Evolutionary conservation across 2,797 vertebrate species (phyloP), one percentile per base, ranked within the genome.

Genomic region (Echeneis naucrates): DNA sequence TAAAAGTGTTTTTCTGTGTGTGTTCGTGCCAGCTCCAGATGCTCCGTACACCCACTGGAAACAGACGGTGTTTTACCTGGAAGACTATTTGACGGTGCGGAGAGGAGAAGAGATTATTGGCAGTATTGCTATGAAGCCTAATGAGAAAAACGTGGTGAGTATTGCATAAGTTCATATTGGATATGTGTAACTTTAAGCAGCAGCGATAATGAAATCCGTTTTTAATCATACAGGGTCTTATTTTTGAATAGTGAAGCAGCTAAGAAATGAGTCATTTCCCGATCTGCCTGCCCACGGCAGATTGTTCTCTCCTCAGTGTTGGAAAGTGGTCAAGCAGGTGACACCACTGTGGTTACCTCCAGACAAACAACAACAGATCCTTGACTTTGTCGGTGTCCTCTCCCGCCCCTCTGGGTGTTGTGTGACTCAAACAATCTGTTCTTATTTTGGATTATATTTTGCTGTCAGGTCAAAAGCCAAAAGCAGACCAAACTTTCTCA

Each of bases 11-110:
- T 72, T 4, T 78, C 23, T 77, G 54, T 69, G 56, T 82, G 26
- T 66, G 30, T 84, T 19, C 75, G 45, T 65, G 61, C 13, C 81
- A 99, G 98, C 97, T 73, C 98, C 98, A 1, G 97, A 99, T 63
- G 95, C 97, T 54, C 95, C 97, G 0, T 99, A 97, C 87, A 99
- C 98, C 40, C 98, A 99, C 93, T 99, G 98, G 98, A 99, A 99
- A 88, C 98, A 99, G 93, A 99, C 98, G 0, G 98, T 99, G 60
- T 99, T 99, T 94, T 99, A 99, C 89, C 85, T 99, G 87, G 98
- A 99, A 92, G 97, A 99, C 67, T 99, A 98, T 82, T 90, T 99
- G 89, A 99, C 97, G 1, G 98, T 99, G 66, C 94, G 96, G 77
- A 92, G 96, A 81, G 97, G 98, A 72, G 98, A 99, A 76, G 97